phyloP scores from a whole-genome alignment of 2,113 vertebrate genomes.

The Pelecanus crispus region DNA sequence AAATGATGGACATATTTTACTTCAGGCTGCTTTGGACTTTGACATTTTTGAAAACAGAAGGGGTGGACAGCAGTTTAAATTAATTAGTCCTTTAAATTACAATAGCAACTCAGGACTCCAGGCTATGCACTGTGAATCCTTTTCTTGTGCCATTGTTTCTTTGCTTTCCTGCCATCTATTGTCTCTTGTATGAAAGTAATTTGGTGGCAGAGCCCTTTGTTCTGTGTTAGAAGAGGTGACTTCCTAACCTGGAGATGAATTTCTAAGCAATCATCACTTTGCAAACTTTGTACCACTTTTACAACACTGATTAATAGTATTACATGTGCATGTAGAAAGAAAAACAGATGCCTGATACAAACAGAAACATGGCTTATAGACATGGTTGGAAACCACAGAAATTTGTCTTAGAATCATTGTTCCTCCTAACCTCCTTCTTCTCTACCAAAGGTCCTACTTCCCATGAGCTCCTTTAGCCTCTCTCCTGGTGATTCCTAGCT shows the following conservation, averaged over 20 bases:
- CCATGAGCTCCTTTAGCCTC: neutral
- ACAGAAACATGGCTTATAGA: neutral
- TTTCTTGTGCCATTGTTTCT: neutral
- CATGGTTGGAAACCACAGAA: neutral
- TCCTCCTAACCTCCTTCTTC: neutral
- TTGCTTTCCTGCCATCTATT: neutral
- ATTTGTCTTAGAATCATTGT: neutral
- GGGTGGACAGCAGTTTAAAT: neutral
- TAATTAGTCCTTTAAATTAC: conserved; percentile 29
- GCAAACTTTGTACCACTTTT: neutral
- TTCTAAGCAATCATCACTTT: neutral
- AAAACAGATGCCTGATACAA: neutral
- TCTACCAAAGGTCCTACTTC: neutral
- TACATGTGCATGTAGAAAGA: neutral
- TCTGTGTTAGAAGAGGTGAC: neutral
- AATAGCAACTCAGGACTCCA: neutral
- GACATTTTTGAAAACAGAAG: neutral
- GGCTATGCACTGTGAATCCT: neutral
- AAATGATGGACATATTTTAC: neutral
- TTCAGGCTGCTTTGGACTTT: neutral
- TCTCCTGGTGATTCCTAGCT: neutral
- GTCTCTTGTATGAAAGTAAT: neutral
- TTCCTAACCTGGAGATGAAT: neutral
- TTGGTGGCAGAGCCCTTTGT: neutral
- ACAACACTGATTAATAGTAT: neutral